Evolutionary conservation across 2,888 invertebrate genomes (phyloP), one percentile per base, ranked within the genome.

Genomic region (Tinea trinotella): DNA sequence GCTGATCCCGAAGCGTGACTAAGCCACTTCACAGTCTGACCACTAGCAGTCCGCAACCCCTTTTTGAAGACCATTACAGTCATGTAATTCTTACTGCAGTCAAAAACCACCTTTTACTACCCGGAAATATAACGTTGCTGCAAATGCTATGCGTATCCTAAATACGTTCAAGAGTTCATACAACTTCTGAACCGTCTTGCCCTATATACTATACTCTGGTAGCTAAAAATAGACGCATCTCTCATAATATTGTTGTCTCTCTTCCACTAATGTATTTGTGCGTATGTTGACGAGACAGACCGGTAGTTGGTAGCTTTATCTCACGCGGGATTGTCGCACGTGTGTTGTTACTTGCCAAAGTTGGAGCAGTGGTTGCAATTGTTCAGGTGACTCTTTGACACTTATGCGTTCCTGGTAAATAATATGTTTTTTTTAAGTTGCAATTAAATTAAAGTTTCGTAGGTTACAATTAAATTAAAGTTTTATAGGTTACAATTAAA

Each of bases 131-230:
- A 4, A 30, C 7, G 4, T 30, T 30, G 30, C 30, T 10, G n/a
- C 30, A n/a, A 30, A 30, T n/a, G n/a, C n/a, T 30, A 30, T 30
- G 30, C 30, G 30, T 30, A 30, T 10, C 2, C 30, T 30, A 30
- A 30, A 30, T 30, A 7, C 30, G 30, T 40, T 9, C 40, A 7
- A 4, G 54, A 30, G 54, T 17, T 44, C 54, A 54, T 44, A 10
- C 34, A 15, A 54, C 54, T 40, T 36, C 53, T 36, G 53, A 36
- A 35, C 35, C 22, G n/a, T 36, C 20, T 1, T 44, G 36, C 15
- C 44, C 54, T 54, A 54, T 24, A 54, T 54, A 22, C 54, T 54
- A 54, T 24, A 54, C 44, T 44, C 10, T 10, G 19, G 24, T 9
- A 9, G 9, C 46, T 19, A 54, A 24, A 54, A 54, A 54, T 54